These are phyloP conservation scores for Nomia melanderi DNA, from an alignment of 1,140 invertebrate genomes.

Conservation along the genomic window DNA sequence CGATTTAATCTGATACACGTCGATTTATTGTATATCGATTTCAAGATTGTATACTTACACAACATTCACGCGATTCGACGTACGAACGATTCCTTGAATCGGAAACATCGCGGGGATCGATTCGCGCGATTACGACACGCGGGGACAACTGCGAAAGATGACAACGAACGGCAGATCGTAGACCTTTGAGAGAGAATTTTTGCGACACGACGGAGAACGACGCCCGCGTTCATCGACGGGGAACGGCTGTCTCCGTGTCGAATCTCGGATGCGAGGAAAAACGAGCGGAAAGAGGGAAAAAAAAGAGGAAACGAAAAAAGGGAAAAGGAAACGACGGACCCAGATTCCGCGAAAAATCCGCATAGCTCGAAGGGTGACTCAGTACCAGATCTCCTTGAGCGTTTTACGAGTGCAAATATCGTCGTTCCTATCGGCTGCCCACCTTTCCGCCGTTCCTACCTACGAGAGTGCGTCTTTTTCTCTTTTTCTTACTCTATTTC, in stretches of 20 bases:
- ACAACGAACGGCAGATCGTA: not conserved
- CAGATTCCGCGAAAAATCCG: conserved; percentile 65
- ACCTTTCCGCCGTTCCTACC: conserved; percentile 46
- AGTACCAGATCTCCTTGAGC: conserved; percentile 73
- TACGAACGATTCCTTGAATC: not conserved
- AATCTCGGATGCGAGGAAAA: not conserved
- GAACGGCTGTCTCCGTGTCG: not conserved
- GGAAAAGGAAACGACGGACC: conserved; percentile 45
- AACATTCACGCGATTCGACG: not conserved
- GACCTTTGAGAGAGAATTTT: conserved; percentile 7
- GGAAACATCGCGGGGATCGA: conserved; percentile 7
- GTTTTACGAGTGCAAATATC: conserved; percentile 62
- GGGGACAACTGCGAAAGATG: not conserved
- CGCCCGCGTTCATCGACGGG: not conserved
- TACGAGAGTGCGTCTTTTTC: conserved; percentile 16
- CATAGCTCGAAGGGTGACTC: conserved; percentile 64
- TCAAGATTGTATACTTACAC: too few species aligned
- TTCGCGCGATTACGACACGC: not conserved
- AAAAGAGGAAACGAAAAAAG: conserved; percentile 9
- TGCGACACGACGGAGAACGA: not conserved
- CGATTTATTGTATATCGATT: not conserved
- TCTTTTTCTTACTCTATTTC: conserved; percentile 49
- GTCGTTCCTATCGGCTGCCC: conserved; percentile 42
- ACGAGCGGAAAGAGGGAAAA: too few species aligned
- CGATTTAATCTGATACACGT: too few species aligned